Evolutionary conservation across 2,797 vertebrate species (phyloP).

Genomic region (Cyclura pinguis): DNA sequence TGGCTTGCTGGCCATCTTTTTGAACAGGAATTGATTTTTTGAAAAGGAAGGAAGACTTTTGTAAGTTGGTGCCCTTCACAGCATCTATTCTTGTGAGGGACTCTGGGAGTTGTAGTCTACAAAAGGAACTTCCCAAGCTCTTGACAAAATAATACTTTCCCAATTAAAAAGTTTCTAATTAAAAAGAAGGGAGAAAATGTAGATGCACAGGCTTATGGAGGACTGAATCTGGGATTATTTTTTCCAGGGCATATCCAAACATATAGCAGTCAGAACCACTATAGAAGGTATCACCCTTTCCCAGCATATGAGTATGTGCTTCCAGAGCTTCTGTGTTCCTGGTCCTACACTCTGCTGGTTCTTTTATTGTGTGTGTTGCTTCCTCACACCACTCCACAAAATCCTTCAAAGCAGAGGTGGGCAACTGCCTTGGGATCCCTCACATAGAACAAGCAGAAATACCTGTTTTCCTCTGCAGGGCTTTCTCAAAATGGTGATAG

Average conservation of each 20-base stretch:
- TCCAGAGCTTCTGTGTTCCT: background rate
- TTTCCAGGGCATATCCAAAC: background rate
- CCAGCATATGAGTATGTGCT: background rate
- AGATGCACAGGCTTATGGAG: background rate
- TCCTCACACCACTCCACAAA: background rate
- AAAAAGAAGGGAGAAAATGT: background rate
- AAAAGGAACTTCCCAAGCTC: too few relatives aligned
- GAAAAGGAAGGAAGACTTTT: too few relatives aligned
- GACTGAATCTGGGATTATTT: background rate
- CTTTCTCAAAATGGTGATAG: too few relatives aligned
- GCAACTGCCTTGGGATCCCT: too few relatives aligned
- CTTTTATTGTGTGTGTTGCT: background rate
- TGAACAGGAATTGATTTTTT: background rate
- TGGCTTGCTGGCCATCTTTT: too few relatives aligned
- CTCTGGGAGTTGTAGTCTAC: too few relatives aligned
- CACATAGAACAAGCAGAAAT: too few relatives aligned
- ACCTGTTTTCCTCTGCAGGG: too few relatives aligned
- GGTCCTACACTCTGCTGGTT: background rate
- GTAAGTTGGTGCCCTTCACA: background rate
- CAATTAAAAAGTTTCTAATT: too few relatives aligned
- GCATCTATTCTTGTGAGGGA: background rate
- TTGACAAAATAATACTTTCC: too few relatives aligned
- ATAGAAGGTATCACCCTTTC: background rate
- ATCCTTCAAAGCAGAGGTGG: background rate
- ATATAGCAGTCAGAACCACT: background rate